These are phyloP conservation scores for Drosophila burlai DNA, from an alignment of 1,140 invertebrate genomes.

Conservation along the genomic window DNA sequence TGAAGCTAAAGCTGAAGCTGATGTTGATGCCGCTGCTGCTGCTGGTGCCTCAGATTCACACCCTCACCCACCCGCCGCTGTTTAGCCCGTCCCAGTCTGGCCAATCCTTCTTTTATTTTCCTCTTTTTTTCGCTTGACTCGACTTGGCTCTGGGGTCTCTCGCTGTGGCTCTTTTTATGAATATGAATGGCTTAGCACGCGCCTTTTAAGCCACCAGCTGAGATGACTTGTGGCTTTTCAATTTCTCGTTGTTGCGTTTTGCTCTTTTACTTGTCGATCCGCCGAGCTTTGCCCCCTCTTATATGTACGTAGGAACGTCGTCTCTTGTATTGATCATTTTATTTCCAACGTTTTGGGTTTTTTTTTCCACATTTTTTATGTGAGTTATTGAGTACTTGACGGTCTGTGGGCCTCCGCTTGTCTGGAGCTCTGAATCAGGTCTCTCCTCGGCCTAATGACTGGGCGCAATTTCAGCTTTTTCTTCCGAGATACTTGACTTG, in stretches of 20 bases:
- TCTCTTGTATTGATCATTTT: constrained; percentile 74
- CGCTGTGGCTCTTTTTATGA: constrained; percentile 74
- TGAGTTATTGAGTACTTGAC: constrained; percentile 80
- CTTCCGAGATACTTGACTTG: constrained; percentile 51
- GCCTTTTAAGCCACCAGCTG: constrained; percentile 84
- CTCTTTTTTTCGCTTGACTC: constrained; percentile 40
- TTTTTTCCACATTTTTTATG: constrained; percentile 43
- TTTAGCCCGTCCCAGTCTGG: constrained; percentile 16
- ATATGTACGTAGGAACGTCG: constrained; percentile 27
- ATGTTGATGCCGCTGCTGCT: constrained; percentile 2
- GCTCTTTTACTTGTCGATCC: constrained; percentile 61
- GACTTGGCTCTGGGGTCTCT: constrained; percentile 37
- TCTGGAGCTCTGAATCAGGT: constrained; percentile 36
- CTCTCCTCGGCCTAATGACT: constrained; percentile 64
- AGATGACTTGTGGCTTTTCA: constrained; percentile 84
- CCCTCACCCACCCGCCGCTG: constrained; percentile 45
- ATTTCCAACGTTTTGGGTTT: constrained; percentile 51
- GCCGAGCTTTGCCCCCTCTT: constrained; percentile 28
- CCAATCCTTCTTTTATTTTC: constrained; percentile 50
- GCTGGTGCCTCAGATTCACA: constrained; percentile 27
- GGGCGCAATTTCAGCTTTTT: constrained; percentile 62
- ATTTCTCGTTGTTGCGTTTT: constrained; percentile 74
- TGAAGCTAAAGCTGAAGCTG: constrained; percentile 17
- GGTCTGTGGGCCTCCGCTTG: constrained; percentile 42
- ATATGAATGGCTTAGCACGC: constrained; percentile 84